Evolutionary conservation across 1,140 invertebrate species (phyloP).

Genomic region (Nymphalis io): DNA sequence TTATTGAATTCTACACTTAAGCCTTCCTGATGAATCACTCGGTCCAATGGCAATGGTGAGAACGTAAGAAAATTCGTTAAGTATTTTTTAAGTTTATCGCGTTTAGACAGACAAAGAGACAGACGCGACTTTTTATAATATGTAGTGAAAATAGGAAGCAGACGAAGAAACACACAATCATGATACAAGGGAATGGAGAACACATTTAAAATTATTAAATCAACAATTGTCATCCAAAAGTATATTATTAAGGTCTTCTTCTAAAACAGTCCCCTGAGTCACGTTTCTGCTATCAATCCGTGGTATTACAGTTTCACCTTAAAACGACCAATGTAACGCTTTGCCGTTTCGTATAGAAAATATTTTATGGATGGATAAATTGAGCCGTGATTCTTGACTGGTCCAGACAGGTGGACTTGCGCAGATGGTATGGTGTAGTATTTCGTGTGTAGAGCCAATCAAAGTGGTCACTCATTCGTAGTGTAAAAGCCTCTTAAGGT

Average conservation of each 20-base stretch:
- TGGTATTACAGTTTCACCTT: conserved; percentile 70
- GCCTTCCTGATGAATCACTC: too few species aligned
- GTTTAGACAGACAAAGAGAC: too few species aligned
- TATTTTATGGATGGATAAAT: conserved; percentile 60
- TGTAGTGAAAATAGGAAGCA: too few species aligned
- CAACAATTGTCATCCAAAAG: too few species aligned
- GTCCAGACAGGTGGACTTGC: conserved; percentile 45
- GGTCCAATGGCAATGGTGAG: too few species aligned
- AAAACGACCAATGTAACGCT: conserved; percentile 66
- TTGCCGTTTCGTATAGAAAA: conserved; percentile 59
- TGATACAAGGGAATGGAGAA: too few species aligned
- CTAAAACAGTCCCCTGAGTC: conserved; percentile 63
- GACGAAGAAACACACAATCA: too few species aligned
- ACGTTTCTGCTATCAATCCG: conserved; percentile 72
- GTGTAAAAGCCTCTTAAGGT: conserved; percentile 47
- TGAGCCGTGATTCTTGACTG: conserved; percentile 44
- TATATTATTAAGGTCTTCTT: conserved; percentile 60
- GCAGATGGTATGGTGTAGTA: conserved; percentile 34
- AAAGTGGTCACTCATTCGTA: conserved; percentile 48
- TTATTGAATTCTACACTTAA: too few species aligned
- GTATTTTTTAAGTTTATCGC: too few species aligned
- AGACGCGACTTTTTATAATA: too few species aligned
- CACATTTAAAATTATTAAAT: too few species aligned
- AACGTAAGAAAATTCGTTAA: too few species aligned
- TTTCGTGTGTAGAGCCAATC: conserved; percentile 50